Evolutionary conservation across 2,797 vertebrate species (phyloP).

Genomic region (Remorina albescens): DNA sequence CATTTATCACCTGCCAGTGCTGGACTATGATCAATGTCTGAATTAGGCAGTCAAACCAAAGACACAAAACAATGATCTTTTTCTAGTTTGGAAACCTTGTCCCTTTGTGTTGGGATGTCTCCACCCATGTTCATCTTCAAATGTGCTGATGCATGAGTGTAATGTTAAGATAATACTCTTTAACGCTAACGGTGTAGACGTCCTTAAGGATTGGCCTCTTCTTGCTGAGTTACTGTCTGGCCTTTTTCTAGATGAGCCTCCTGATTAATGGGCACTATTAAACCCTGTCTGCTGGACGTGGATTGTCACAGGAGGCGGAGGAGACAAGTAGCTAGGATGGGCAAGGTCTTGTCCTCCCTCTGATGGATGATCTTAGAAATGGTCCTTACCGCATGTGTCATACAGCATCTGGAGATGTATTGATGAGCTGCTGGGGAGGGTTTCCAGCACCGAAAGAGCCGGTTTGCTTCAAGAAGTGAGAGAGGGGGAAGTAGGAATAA

Average conservation of each 20-base stretch:
- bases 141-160: conserved; percentile 28
- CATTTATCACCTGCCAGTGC: conserved; percentile 61
- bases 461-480: conserved; percentile 47
- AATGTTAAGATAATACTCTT: conserved; percentile 9
- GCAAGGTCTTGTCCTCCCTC: conserved; percentile 48
- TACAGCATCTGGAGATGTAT: conserved; percentile 74
- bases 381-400: conserved; percentile 79
- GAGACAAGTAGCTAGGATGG: conserved; percentile 56
- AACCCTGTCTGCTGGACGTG: conserved; percentile 72
- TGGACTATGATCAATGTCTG: conserved; percentile 44
- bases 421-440: conserved; percentile 54
- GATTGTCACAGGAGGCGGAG: conserved; percentile 49
- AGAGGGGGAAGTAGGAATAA: not conserved
- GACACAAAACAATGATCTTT: conserved; percentile 15
- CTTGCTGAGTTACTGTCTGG: conserved; percentile 59
- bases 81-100: conserved; percentile 21
- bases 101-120: not conserved
- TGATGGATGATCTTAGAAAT: conserved; percentile 82
- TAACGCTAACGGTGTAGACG: conserved; percentile 43
- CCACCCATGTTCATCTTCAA: conserved; percentile 4
- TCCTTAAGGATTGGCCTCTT: conserved; percentile 48
- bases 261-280: conserved; percentile 84
- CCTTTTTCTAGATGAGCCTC: conserved; percentile 57
- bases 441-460: conserved; percentile 27
- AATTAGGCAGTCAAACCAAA: conserved; percentile 22